Percentiles rank a stretch among this genome's conserved stretches.
These are phyloP conservation scores for Zootoca vivipara DNA, from an alignment of 2,113 vertebrate genomes.

Conservation along the genomic window DNA sequence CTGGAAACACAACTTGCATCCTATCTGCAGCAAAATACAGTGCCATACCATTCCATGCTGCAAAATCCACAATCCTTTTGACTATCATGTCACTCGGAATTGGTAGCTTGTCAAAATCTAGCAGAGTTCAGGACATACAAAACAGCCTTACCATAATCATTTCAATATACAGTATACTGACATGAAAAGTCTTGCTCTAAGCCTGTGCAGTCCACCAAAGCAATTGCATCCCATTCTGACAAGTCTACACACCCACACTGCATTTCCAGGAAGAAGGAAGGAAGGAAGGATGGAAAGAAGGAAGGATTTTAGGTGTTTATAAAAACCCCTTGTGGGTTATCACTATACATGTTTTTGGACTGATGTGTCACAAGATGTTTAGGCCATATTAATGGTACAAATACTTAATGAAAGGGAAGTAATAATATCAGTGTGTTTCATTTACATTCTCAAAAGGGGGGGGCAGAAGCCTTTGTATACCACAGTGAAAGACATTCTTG, in stretches of 20 bases:
- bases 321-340: too few relatives aligned
- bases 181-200: background rate
- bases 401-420: background rate
- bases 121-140: background rate
- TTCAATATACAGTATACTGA: background rate
- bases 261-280: background rate
- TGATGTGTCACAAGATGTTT: background rate
- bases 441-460: background rate
- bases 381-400: background rate
- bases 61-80: background rate
- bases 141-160: background rate
- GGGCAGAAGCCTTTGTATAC: background rate
- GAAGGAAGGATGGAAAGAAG: background rate
- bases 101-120: background rate
- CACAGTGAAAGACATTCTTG: conserved; percentile 29
- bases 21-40: background rate
- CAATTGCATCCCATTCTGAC: background rate
- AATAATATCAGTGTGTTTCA: background rate
- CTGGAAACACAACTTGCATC: background rate
- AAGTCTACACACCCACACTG: background rate
- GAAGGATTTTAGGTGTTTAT: background rate
- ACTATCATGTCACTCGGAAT: background rate
- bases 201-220: too few relatives aligned
- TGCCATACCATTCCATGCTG: too few relatives aligned
- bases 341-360: background rate